Evolutionary conservation across 2,797 vertebrate species (phyloP).

Genomic region (Galagoides demidoff): DNA sequence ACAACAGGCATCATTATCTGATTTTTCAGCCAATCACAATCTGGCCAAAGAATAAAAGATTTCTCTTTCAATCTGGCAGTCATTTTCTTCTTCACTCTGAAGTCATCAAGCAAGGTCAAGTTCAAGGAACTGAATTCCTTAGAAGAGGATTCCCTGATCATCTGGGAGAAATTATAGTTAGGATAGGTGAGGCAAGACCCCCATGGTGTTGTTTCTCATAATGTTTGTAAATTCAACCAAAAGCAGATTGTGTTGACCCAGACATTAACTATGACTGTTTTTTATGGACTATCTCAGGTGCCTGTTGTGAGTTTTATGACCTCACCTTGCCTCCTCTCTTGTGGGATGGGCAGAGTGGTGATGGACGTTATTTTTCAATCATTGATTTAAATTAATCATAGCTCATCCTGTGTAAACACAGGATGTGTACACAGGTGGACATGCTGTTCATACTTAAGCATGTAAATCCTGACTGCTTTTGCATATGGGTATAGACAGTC

Average conservation of each 20-base stretch:
- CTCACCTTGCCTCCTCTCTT: constrained; percentile 15
- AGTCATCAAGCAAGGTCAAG: constrained; percentile 59
- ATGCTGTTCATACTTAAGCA: constrained; percentile 47
- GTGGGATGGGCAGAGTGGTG: constrained; percentile 15
- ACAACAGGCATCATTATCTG: neutral
- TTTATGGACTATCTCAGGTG: constrained; percentile 10
- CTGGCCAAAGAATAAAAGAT: constrained; percentile 56
- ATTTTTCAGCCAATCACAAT: constrained; percentile 27
- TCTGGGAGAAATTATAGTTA: constrained; percentile 57
- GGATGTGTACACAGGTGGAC: constrained; percentile 73
- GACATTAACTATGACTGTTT: constrained; percentile 6
- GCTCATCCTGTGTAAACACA: constrained; percentile 68
- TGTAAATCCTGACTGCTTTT: constrained; percentile 58
- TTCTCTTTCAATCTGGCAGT: constrained; percentile 59
- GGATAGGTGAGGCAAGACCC: neutral
- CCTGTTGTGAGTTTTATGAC: constrained; percentile 40
- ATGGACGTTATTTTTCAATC: constrained; percentile 51
- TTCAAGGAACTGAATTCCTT: constrained; percentile 62
- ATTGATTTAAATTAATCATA: constrained; percentile 74
- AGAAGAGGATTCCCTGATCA: constrained; percentile 45
- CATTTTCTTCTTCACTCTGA: constrained; percentile 41
- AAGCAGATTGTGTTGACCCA: constrained; percentile 27
- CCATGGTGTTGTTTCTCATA: constrained; percentile 26
- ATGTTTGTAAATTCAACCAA: constrained; percentile 41
- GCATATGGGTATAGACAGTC: constrained; percentile 54